Evolutionary conservation across 2,888 invertebrate genomes (phyloP).

Genomic region (Helicoverpa assulta): DNA sequence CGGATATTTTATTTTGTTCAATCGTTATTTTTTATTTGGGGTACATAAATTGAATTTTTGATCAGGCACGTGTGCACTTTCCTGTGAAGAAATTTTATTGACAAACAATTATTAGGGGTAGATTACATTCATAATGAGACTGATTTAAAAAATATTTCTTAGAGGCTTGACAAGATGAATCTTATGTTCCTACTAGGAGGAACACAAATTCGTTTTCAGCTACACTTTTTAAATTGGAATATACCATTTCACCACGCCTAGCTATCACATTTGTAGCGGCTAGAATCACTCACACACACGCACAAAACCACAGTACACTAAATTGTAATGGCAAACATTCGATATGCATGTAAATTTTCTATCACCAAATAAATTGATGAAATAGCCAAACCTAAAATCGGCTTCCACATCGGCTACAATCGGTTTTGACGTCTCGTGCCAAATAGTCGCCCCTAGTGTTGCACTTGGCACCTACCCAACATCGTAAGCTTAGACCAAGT

Average conservation of each 20-base stretch:
- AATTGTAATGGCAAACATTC: slow-evolving; percentile 30
- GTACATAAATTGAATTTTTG: slow-evolving; percentile 43
- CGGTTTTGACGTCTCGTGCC: slow-evolving; percentile 72
- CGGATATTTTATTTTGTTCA: slow-evolving; percentile 29
- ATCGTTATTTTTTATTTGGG: slow-evolving; percentile 23
- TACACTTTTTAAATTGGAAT: too few relatives aligned
- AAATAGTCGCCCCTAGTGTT: slow-evolving; percentile 70
- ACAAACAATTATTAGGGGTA: not conserved
- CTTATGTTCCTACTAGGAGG: too few relatives aligned
- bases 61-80: slow-evolving; percentile 34
- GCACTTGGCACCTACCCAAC: slow-evolving; percentile 68
- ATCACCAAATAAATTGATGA: slow-evolving; percentile 51
- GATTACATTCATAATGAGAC: too few relatives aligned
- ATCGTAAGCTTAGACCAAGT: slow-evolving; percentile 40
- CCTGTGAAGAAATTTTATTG: not conserved
- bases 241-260: too few relatives aligned
- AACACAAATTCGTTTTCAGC: too few relatives aligned
- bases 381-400: slow-evolving; percentile 49
- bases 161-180: too few relatives aligned
- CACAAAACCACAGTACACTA: slow-evolving; percentile 17
- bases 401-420: slow-evolving; percentile 59
- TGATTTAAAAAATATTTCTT: not conserved
- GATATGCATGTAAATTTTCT: slow-evolving; percentile 42
- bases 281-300: not conserved
- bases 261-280: too few relatives aligned